Evolutionary conservation across 2,113 vertebrate genomes (phyloP).

Genomic region (Sclerurus mexicanus): DNA sequence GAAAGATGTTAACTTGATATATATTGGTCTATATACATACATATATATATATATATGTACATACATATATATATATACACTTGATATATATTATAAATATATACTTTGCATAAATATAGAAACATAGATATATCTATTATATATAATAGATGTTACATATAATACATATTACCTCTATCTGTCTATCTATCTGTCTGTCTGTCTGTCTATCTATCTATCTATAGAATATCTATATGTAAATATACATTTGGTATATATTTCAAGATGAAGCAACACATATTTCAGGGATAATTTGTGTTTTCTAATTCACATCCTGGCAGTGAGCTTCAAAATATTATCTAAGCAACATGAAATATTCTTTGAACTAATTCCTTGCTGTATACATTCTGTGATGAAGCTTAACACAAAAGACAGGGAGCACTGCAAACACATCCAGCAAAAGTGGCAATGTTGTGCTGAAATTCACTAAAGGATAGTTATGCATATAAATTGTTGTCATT

Average conservation of each 20-base stretch:
- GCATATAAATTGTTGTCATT: constrained; percentile 44
- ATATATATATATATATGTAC: not conserved
- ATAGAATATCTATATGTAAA: not conserved
- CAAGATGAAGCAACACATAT: not conserved
- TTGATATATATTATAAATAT: not conserved
- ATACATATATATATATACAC: not conserved
- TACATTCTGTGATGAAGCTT: not conserved
- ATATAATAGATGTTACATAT: not conserved
- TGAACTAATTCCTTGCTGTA: not conserved
- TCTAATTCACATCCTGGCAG: not conserved
- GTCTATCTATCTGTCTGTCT: not conserved
- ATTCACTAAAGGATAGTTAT: constrained; percentile 48
- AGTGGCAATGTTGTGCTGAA: constrained; percentile 47
- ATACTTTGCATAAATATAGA: not conserved
- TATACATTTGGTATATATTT: not conserved
- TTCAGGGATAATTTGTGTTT: not conserved
- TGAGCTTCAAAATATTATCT: not conserved
- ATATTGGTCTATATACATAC: not conserved
- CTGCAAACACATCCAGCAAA: constrained; percentile 9
- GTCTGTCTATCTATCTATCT: too few species aligned
- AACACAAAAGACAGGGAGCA: not conserved
- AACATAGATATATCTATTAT: not conserved
- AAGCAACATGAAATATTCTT: not conserved
- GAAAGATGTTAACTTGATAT: not conserved
- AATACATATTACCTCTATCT: too few species aligned